phyloP scores from a whole-genome alignment of 2,797 vertebrate species.

The Mionectes olivaceus region DNA sequence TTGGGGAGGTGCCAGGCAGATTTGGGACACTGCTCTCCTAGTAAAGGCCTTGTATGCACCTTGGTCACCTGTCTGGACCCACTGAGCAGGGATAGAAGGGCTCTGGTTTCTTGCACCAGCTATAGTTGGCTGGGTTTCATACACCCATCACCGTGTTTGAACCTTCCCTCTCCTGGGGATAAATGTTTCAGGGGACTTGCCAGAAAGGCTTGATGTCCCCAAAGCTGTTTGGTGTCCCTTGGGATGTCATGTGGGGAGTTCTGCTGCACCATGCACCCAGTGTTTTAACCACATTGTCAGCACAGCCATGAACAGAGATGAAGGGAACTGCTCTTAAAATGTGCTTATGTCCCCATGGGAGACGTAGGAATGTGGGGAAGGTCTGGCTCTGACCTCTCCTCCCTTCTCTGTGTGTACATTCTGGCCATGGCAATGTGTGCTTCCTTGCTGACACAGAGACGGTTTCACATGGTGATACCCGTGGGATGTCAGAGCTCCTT shows the following conservation, averaged over 20 bases:
- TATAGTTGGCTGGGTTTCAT: neutral
- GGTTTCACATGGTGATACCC: neutral
- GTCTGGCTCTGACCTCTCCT: neutral
- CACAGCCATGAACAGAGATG: accelerated
- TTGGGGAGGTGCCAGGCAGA: too few relatives aligned
- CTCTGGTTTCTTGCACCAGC: neutral
- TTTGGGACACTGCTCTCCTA: neutral
- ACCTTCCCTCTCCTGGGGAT: neutral
- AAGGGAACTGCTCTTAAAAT: neutral
- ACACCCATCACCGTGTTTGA: accelerated
- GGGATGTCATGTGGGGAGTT: neutral
- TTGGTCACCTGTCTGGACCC: accelerated
- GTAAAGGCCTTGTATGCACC: neutral
- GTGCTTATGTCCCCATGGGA: accelerated
- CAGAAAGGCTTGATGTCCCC: neutral
- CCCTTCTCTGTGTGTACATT: accelerated
- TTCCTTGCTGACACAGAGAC: neutral
- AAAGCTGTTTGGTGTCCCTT: neutral
- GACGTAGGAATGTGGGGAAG: accelerated
- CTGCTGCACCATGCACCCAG: neutral
- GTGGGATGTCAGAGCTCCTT: neutral
- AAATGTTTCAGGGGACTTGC: neutral
- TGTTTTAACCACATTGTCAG: accelerated
- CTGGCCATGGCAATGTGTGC: accelerated
- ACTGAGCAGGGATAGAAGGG: accelerated